Evolutionary conservation across 1,140 invertebrate genomes (phyloP), one percentile per base, ranked within the genome.

Genomic region (Antheraea pernyi): DNA sequence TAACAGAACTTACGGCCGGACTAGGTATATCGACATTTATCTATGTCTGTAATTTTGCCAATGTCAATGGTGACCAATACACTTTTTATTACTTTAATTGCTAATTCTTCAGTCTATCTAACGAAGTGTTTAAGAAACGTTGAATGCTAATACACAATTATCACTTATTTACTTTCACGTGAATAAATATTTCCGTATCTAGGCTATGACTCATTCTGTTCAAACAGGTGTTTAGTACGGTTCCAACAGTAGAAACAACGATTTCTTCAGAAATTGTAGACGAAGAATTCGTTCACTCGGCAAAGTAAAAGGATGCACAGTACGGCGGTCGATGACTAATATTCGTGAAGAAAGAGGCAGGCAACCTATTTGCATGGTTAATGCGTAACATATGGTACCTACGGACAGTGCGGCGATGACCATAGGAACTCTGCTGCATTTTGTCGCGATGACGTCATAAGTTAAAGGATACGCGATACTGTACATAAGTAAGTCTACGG

Each of bases 311-410:
- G 16, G 46, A 53, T 53, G 9, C 46, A 53, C 46, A 6, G 46
- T 53, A 13, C 9, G 13, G 11, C 46, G 46, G 46, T 13, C 46
- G 16, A n/a, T 53, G 46, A 53, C 46, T 53, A 53, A 53, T 53
- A 42, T 53, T 16, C 10, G 46, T n/a, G 46, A 11, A 53, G 46
- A 53, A 13, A n/a, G 11, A 13, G 16, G 46, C 13, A 13, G 16
- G 46, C 13, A 53, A 53, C 46, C 46, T 53, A 53, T 53, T 53
- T 53, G 13, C 46, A 53, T 53, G 46, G 46, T 53, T 53, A 53
- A 53, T 53, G 46, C 46, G 46, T 16, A 53, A 13, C 13, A 13
- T 53, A 53, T n/a, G 16, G 16, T 53, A 13, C 11, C 7, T 3
- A 9, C 16, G 46, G 5, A 9, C 46, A 16, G 5, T 16, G 16